Base-by-base conservation (phyloP, 2,888 invertebrate species). In the Mactromeris polynyma region DNA sequence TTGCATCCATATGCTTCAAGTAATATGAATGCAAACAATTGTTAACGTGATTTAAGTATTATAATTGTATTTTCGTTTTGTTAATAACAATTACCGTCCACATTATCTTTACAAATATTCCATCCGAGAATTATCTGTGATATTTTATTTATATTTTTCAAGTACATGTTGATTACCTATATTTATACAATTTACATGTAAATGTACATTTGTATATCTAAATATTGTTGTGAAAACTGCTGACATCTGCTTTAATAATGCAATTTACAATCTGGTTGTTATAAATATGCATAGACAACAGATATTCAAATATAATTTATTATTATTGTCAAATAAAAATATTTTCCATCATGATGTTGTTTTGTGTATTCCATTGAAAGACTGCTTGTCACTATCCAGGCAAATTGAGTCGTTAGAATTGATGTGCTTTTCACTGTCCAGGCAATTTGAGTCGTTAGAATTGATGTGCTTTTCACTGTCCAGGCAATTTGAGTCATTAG, bases 71-170 rank as follows among this genome's bases (percentile, higher is more conserved):
- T n/a, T 7, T 64, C 26, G 58, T 26, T 64, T 26, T 64, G n/a
- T 51, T 17, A 51, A n/a, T n/a, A 51, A 51, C 9, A 58, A 58
- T n/a, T 21, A n/a, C 33, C 73, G 73, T 73, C 73, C 73, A 73
- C 26, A 58, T 58, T 2, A 26, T 58, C 2, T 26, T 21, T 26
- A 58, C 33, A 33, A 58, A 33, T 73, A 73, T 73, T 73, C 73
- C 73, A 73, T 73, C 73, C 33, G 14, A 33, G 1, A 19, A 33
- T 4, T 73, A 73, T 33, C 73, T 73, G 73, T 73, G 73, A 73
- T 73, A 73, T 73, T 38, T 36, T 73, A 36, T 73, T 73, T 73
- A 73, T 69, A 58, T 69, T 14, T 33, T 36, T 73, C 36, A 73
- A 14, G 33, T 36, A 64, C n/a, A 64, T 64, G n/a, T 64, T 64